These are phyloP conservation scores for Macroglossus sobrinus DNA, from an alignment of 2,113 vertebrate species.

Conservation along the genomic window DNA sequence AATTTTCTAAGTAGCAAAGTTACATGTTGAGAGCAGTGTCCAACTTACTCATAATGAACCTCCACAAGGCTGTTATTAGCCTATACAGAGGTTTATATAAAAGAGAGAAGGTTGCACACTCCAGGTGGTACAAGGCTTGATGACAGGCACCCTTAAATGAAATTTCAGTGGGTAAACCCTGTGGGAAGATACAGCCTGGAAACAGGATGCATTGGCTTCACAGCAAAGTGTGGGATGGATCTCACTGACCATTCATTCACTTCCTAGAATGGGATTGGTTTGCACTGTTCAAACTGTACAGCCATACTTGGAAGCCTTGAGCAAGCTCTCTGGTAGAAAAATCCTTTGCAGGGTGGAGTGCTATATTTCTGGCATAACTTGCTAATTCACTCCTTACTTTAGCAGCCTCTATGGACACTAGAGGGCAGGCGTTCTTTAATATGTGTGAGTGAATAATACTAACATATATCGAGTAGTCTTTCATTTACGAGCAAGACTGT, in stretches of 20 bases:
- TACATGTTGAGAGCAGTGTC: background rate
- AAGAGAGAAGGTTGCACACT: background rate
- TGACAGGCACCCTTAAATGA: background rate
- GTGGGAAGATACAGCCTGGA: background rate
- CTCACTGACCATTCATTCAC: background rate
- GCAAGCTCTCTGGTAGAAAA: background rate
- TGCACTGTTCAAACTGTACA: background rate
- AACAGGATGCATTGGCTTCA: background rate
- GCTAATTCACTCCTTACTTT: background rate
- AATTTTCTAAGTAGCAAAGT: background rate
- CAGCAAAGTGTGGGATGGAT: background rate
- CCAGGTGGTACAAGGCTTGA: background rate
- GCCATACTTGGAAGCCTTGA: background rate
- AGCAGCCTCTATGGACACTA: slow-evolving; percentile 24
- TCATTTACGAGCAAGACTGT: background rate
- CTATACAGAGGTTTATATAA: background rate
- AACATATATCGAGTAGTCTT: background rate
- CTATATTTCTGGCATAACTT: background rate
- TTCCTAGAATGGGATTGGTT: background rate
- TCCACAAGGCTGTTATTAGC: background rate
- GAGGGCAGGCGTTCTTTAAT: slow-evolving; percentile 43
- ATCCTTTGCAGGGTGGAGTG: background rate
- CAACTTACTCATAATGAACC: background rate
- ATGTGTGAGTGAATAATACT: background rate
- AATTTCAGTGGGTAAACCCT: background rate